Conservation (phyloP, 2,888 invertebrate species). For the Megalurothrips usitatus region DNA sequence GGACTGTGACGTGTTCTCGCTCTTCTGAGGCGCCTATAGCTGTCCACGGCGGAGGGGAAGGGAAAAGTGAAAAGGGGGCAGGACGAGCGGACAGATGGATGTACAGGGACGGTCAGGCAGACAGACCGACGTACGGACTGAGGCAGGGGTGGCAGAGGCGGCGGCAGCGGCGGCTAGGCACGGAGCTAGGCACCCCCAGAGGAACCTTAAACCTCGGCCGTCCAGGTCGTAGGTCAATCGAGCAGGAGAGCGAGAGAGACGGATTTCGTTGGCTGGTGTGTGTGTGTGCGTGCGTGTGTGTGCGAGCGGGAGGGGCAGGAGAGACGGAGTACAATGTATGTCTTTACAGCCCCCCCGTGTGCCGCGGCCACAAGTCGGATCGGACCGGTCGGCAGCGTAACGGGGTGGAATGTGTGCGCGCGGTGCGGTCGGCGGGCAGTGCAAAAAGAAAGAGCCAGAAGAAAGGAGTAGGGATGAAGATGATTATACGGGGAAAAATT, state of each 20-base stretch:
- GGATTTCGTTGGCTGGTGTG: too few relatives aligned
- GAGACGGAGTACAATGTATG: conserved; percentile 6
- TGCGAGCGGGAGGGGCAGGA: not conserved
- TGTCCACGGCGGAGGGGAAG: not conserved
- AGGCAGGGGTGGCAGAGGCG: not conserved
- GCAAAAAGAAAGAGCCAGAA: too few relatives aligned
- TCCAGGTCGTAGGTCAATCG: too few relatives aligned
- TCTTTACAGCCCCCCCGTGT: not conserved
- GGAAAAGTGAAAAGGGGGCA: not conserved
- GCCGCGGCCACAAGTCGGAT: not conserved
- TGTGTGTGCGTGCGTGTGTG: too few relatives aligned
- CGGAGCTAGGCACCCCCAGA: not conserved
- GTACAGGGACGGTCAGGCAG: not conserved
- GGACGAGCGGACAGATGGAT: not conserved
- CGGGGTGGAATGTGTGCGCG: too few relatives aligned
- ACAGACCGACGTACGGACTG: not conserved
- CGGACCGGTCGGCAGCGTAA: too few relatives aligned
- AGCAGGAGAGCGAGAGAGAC: too few relatives aligned
- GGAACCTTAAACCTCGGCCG: not conserved
- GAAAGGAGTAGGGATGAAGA: too few relatives aligned
- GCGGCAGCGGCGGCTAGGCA: not conserved
- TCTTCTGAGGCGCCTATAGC: too few relatives aligned
- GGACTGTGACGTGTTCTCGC: too few relatives aligned
- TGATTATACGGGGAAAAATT: too few relatives aligned
- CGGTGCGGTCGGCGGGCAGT: too few relatives aligned